Conservation (phyloP, 2,113 vertebrate species). For the Tichodroma muraria region DNA sequence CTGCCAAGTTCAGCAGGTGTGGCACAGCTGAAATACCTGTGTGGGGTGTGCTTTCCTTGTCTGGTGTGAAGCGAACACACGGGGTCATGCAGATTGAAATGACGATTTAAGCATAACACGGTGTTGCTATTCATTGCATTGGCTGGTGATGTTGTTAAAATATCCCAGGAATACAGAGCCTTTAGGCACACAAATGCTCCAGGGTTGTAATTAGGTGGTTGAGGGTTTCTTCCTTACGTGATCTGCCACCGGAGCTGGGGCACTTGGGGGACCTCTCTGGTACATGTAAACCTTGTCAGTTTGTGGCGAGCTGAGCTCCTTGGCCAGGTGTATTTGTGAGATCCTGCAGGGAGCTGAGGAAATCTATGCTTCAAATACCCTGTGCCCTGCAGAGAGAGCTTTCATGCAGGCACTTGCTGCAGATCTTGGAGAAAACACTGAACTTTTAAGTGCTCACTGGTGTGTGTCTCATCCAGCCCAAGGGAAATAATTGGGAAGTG, state of each 20-base stretch:
- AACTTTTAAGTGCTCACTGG: constrained; percentile 28
- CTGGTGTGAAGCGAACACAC: neutral
- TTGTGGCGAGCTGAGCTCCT: constrained; percentile 14
- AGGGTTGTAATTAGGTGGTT: constrained; percentile 8
- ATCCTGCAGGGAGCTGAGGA: constrained; percentile 48
- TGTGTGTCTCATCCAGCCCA: constrained; percentile 14
- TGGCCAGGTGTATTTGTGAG: constrained; percentile 46
- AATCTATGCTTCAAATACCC: constrained; percentile 26
- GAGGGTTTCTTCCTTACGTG: neutral
- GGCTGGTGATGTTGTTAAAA: constrained; percentile 35
- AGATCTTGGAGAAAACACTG: neutral
- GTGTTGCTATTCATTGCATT: neutral
- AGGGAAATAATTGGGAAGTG: constrained; percentile 22
- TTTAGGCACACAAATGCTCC: constrained; percentile 4
- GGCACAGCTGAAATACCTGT: neutral
- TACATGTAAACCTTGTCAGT: neutral
- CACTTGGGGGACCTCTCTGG: neutral
- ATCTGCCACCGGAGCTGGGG: neutral
- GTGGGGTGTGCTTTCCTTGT: neutral
- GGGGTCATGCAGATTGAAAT: neutral
- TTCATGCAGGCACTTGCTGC: constrained; percentile 5
- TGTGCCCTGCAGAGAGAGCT: constrained; percentile 40
- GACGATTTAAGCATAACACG: neutral
- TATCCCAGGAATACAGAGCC: neutral
- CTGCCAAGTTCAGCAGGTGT: neutral